Evolutionary conservation across 2,797 vertebrate species (phyloP), one percentile per base, ranked within the genome.

Genomic region (Acanthis flammea): DNA sequence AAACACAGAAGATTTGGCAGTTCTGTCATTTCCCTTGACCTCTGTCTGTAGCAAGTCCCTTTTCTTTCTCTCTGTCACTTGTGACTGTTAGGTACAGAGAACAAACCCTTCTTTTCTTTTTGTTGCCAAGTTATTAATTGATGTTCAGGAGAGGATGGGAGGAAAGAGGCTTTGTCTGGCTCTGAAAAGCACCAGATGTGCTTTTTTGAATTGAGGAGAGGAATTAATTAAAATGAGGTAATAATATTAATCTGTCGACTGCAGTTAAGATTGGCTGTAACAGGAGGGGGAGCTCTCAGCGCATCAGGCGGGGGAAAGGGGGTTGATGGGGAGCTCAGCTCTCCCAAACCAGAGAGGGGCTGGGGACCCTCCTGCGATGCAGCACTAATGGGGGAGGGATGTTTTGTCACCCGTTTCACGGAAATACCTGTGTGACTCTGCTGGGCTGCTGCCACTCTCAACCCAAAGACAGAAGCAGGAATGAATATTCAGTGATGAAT

Each of bases 401-500:
- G 23, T 16, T 73, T 68, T 58, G 30, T 57, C 78, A 75, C 53
- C n/a, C 22, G 9, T 44, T 72, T 62, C 65, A 28, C 31, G 0
- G 12, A 48, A 92, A 92, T 97, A 95, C 91, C 91, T 94, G 86
- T 9, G 55, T 66, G 58, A 61, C 62, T 91, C 68, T 23, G 35
- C 61, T 53, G 65, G 42, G 60, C 79, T 87, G 80, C 82, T 91
- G 81, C 92, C 75, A 45, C 91, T n/a, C 63, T 75, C 88, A 96
- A 76, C 84, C 92, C 67, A 41, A 81, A 97, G 91, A 76, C 92
- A 95, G 95, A 90, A 86, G 88, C 66, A 75, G 85, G 92, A 81
- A 95, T 95, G 97, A 97, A 97, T 98, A 97, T 98, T 97, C 95
- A 97, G 91, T 91, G 94, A 97, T 95, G 95, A 95, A 96, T 68